Evolutionary conservation across 2,797 vertebrate species (phyloP).

Genomic region (Muscicapa comitata): DNA sequence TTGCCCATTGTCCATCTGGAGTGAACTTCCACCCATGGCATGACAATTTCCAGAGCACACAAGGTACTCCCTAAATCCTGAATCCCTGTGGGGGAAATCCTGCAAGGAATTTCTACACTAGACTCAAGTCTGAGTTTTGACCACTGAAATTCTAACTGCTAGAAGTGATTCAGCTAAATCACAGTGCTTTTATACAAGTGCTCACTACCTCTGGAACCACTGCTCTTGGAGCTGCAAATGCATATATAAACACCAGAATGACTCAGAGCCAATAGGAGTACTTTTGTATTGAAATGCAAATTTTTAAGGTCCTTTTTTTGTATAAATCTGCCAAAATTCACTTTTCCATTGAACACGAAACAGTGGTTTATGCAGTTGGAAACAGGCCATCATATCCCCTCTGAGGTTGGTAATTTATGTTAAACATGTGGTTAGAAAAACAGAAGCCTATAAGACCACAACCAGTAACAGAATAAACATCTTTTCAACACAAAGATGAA

Average conservation of each 20-base stretch:
- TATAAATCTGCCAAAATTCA: neutral
- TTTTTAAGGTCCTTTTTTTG: neutral
- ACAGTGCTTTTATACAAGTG: neutral
- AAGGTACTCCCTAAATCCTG: neutral
- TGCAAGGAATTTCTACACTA: rapidly evolving
- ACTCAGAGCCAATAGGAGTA: neutral
- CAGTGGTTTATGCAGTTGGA: neutral
- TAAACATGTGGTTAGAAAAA: neutral
- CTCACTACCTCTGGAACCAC: neutral
- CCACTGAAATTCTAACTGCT: neutral
- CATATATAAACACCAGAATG: neutral
- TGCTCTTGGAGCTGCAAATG: neutral
- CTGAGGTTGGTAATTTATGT: neutral
- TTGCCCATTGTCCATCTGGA: rapidly evolving
- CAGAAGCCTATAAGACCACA: neutral
- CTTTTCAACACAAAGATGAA: neutral
- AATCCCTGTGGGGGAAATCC: neutral
- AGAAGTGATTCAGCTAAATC: neutral
- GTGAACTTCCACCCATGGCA: neutral
- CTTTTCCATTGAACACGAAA: neutral
- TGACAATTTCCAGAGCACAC: rapidly evolving
- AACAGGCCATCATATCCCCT: neutral
- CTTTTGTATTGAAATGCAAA: neutral
- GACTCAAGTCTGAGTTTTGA: neutral
- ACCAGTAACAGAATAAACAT: neutral